Base-by-base conservation (phyloP, 2,113 vertebrate genomes). In the Origma solitaria region DNA sequence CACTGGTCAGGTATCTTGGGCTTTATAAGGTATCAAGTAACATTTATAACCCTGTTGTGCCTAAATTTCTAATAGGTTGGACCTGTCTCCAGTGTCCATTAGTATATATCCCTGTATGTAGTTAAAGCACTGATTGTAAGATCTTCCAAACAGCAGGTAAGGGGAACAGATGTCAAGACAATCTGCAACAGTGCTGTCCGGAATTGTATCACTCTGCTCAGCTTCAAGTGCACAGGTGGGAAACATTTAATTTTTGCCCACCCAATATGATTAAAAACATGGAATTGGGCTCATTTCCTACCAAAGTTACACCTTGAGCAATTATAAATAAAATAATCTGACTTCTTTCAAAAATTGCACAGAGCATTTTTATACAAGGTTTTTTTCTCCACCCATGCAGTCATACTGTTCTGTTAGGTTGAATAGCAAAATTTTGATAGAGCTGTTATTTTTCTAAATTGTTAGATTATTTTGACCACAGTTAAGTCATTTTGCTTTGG, bases 21-120 rank as follows among this genome's bases (percentile, higher is more conserved):
- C 97, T 97, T 98, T 97, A 97, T 96, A 97, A 97, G 82, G 82
- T 95, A 97, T 97, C 94, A 82, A 91, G 92, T 98, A 96, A 96
- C 96, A 89, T 97, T 98, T 97, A 96, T 96, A 95, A 97, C 76
- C 72, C 94, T 96, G 87, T 96, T 96, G 94, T 96, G 96, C 96
- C 91, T 96, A 93, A 51, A 65, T 96, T 97, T 98, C 96, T 94
- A 95, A 61, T 92, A 93, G 95, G 65, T 90, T 65, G 76, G 53
- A 72, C 82, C 73, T 97, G 90, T 97, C 96, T 98, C 96, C 58
- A 87, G 96, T 94, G 95, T 93, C 88, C 66, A 82, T 93, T 98
- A 96, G 95, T 95, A 92, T 80, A 86, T 92, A 91, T 92, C 68
- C 79, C 90, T 90, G 61, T 65, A 78, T 88, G 80, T 66, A 92